Conservation (phyloP, 2,113 vertebrate species). For the Damaliscus lunatus region DNA sequence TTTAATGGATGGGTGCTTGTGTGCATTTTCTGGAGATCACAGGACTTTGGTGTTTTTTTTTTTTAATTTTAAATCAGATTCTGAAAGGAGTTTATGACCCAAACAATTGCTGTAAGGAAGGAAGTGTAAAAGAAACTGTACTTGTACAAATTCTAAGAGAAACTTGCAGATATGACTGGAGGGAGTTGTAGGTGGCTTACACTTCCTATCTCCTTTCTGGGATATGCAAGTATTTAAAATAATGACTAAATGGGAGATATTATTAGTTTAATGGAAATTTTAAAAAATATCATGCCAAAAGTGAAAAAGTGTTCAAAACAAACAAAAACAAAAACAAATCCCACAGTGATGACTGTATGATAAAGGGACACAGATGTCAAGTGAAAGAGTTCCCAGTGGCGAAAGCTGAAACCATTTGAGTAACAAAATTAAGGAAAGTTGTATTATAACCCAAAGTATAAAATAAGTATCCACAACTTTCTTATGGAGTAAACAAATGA, state of each 20-base stretch:
- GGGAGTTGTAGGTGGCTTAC: background rate
- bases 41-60: background rate
- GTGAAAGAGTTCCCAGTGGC: background rate
- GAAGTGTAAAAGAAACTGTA: background rate
- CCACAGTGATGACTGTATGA: background rate
- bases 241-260: background rate
- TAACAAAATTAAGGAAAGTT: background rate
- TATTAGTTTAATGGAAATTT: background rate
- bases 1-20: background rate
- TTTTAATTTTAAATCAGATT: background rate
- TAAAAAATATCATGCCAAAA: background rate
- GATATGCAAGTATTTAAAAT: background rate
- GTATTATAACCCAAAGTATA: background rate
- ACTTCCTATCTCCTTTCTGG: background rate
- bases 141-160: background rate
- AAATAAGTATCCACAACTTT: background rate
- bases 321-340: background rate
- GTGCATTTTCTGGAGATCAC: background rate
- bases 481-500: background rate
- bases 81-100: background rate
- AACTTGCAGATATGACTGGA: background rate
- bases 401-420: background rate
- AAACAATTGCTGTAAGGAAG: background rate
- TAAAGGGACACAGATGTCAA: background rate
- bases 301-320: background rate